Percentiles rank a stretch among this genome's conserved stretches.
These are phyloP conservation scores for Calephelis perditalis DNA, from an alignment of 2,888 invertebrate species.

Conservation along the genomic window DNA sequence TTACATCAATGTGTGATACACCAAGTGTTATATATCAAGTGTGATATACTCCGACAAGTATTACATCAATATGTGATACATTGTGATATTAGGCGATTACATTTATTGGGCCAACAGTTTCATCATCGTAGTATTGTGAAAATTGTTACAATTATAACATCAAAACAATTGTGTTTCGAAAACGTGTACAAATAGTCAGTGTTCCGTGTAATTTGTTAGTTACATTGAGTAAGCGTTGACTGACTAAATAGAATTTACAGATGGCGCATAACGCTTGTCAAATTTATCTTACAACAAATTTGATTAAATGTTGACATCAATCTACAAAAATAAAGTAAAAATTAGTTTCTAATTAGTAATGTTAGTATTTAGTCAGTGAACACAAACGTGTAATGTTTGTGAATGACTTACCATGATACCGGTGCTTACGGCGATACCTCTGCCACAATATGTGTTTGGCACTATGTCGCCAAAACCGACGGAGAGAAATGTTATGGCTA, in stretches of 20 bases:
- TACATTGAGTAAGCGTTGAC: constrained; percentile 63
- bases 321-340: constrained; percentile 5
- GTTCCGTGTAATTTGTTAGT: constrained; percentile 57
- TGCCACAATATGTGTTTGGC: constrained; percentile 99
- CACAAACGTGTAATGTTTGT: constrained; percentile 57
- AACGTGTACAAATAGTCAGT: constrained; percentile 55
- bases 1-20: constrained; percentile 32
- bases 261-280: no score
- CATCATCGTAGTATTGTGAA: constrained; percentile 31
- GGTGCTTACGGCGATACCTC: constrained; percentile 99
- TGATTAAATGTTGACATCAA: background rate
- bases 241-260: constrained; percentile 40
- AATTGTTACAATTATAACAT: constrained; percentile 42
- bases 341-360: constrained; percentile 1
- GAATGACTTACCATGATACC: constrained; percentile 97
- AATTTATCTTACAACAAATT: background rate
- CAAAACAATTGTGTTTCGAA: constrained; percentile 39
- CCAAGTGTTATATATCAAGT: constrained; percentile 34
- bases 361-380: constrained; percentile 55
- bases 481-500: constrained; percentile 99
- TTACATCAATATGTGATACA: constrained; percentile 40
- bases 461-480: constrained; percentile 99
- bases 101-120: constrained; percentile 15
- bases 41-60: constrained; percentile 38
- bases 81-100: constrained; percentile 39